These are phyloP conservation scores for Phocoena sinus DNA, from an alignment of 2,113 vertebrate genomes.

Conservation along the genomic window DNA sequence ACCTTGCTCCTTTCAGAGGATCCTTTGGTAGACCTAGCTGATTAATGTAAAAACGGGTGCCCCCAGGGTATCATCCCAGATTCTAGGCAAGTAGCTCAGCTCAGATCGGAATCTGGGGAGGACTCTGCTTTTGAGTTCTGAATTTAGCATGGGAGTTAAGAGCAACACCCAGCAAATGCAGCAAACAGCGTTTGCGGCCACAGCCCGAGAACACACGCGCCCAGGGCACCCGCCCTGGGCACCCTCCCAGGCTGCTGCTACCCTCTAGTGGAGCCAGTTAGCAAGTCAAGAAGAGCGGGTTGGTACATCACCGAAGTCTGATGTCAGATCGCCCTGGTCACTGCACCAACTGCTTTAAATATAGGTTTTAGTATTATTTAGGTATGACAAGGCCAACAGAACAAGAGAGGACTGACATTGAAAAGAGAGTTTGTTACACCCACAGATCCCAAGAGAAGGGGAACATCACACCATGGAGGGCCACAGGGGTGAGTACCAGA, in stretches of 20 bases:
- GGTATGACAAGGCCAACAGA: not conserved
- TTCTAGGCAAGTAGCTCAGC: not conserved
- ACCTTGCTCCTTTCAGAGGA: not conserved
- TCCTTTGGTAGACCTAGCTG: not conserved
- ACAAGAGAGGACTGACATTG: not conserved
- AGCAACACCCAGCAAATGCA: not conserved
- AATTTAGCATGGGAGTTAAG: not conserved
- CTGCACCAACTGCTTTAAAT: not conserved
- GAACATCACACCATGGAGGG: too few species aligned
- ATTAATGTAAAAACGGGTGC: not conserved
- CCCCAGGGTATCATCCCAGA: not conserved
- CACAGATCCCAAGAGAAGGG: not conserved
- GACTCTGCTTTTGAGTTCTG: not conserved
- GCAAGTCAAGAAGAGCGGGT: not conserved
- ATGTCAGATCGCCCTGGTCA: not conserved
- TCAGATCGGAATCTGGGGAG: not conserved
- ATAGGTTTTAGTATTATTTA: not conserved
- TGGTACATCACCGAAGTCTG: not conserved
- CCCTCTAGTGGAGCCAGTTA: not conserved
- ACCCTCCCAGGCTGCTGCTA: not conserved
- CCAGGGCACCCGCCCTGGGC: not conserved
- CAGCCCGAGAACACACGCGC: not conserved
- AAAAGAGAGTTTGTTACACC: not conserved
- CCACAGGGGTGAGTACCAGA: not conserved
- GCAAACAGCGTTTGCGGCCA: not conserved